phyloP scores from a whole-genome alignment of 1,140 invertebrate species.

The Tigriopus japonicus region DNA sequence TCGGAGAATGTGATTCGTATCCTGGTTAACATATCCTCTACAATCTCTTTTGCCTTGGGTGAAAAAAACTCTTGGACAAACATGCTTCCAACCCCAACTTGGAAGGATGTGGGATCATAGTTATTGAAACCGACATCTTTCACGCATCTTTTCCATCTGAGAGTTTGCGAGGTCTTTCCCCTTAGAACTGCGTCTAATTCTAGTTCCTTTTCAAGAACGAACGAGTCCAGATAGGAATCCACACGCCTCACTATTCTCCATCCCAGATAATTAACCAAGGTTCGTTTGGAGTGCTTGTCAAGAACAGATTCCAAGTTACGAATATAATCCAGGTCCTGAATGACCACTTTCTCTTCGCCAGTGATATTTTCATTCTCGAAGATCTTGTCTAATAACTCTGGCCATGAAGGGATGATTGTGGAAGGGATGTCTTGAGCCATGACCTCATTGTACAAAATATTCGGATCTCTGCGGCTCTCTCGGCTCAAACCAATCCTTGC shows the following conservation, averaged over 20 bases:
- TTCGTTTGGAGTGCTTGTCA: neutral
- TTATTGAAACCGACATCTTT: neutral
- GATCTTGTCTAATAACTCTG: conserved; percentile 43
- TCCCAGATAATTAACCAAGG: conserved; percentile 52
- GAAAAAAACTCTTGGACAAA: conserved; percentile 19
- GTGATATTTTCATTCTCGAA: no score
- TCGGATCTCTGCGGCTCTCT: conserved; percentile 75
- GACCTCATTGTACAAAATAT: conserved; percentile 54
- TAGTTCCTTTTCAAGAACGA: conserved; percentile 45
- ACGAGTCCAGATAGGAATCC: conserved; percentile 50
- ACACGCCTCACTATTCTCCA: conserved; percentile 55
- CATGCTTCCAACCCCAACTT: conserved; percentile 18
- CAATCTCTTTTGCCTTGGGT: conserved; percentile 18
- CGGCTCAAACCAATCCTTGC: conserved; percentile 75
- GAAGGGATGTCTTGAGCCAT: no score
- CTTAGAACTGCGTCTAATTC: conserved; percentile 44
- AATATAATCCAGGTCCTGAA: conserved; percentile 14
- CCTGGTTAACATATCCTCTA: conserved; percentile 18
- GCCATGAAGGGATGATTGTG: no score
- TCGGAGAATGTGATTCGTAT: conserved; percentile 18
- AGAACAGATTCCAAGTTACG: conserved; percentile 11
- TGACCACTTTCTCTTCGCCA: conserved; percentile 14
- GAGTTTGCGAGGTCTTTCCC: conserved; percentile 28
- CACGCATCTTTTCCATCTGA: conserved; percentile 26
- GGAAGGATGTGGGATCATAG: neutral